phyloP scores from a whole-genome alignment of 2,888 invertebrate genomes.

The Tetranychus truncatus region DNA sequence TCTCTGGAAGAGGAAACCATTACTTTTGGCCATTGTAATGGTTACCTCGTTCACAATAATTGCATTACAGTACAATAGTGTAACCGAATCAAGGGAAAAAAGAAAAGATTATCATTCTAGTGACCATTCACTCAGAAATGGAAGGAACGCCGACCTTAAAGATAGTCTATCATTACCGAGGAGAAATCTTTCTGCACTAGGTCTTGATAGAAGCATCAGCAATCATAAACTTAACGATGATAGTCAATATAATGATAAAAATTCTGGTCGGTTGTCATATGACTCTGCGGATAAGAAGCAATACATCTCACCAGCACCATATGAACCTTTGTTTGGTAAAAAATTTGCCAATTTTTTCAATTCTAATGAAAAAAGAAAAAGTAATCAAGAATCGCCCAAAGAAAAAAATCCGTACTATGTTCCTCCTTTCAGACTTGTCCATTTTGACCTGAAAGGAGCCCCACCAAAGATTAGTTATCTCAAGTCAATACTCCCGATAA shows the following conservation, averaged over 20 bases:
- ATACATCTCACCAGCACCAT: neutral
- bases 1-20: constrained; percentile 24
- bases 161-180: constrained; percentile 22
- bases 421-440: constrained; percentile 27
- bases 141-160: neutral
- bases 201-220: neutral
- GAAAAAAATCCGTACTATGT: constrained; percentile 16
- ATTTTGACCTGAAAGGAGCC: constrained; percentile 27
- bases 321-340: neutral
- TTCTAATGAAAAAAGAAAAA: neutral
- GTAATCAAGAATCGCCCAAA: neutral
- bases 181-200: constrained; percentile 24
- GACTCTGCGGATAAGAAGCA: too few relatives aligned
- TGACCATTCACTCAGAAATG: neutral
- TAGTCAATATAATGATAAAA: neutral
- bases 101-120: constrained; percentile 4
- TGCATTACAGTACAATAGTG: constrained; percentile 24
- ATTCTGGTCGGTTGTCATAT: neutral
- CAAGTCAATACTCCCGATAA: constrained; percentile 24
- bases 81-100: neutral
- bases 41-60: constrained; percentile 22
- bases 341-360: neutral
- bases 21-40: constrained; percentile 24
- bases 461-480: constrained; percentile 25
- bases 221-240: neutral